phyloP scores from a whole-genome alignment of 2,888 invertebrate species.

The Netelia inedita region DNA sequence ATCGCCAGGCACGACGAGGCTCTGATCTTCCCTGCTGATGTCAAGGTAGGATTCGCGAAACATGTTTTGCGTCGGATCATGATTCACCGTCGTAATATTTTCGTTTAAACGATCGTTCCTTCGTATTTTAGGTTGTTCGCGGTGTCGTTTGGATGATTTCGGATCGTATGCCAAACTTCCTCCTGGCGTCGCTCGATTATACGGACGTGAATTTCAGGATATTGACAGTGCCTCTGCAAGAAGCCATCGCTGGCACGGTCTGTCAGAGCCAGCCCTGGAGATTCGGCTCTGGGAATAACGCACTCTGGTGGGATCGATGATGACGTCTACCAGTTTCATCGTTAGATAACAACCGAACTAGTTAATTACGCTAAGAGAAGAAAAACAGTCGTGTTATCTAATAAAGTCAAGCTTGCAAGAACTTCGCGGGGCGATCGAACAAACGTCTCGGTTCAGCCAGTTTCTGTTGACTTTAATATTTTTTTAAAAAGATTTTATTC shows the following conservation, averaged over 20 bases:
- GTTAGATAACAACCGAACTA: not conserved
- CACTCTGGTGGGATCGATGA: conserved; percentile 80
- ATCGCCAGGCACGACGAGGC: conserved; percentile 92
- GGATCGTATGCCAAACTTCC: conserved; percentile 93
- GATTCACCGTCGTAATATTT: not conserved
- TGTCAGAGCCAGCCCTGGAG: conserved; percentile 87
- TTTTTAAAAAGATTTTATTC: not conserved
- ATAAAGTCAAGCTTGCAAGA: conserved; percentile 12
- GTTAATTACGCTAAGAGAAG: conserved; percentile 23
- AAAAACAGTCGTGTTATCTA: conserved; percentile 6
- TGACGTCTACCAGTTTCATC: not conserved
- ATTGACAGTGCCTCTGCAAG: conserved; percentile 89
- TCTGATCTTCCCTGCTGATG: conserved; percentile 92
- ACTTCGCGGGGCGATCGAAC: not conserved
- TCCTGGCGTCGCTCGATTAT: conserved; percentile 90
- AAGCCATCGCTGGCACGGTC: conserved; percentile 90
- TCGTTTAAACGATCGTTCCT: not conserved
- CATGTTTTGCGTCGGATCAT: not conserved
- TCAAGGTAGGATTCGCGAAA: conserved; percentile 87
- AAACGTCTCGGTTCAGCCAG: conserved; percentile 11
- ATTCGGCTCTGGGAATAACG: conserved; percentile 74
- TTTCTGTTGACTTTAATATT: conserved; percentile 21
- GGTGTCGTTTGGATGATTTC: conserved; percentile 92
- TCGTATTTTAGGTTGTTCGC: conserved; percentile 84
- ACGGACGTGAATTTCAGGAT: conserved; percentile 93